These are phyloP conservation scores for Lates japonicus DNA, from an alignment of 2,797 vertebrate genomes.

Conservation along the genomic window DNA sequence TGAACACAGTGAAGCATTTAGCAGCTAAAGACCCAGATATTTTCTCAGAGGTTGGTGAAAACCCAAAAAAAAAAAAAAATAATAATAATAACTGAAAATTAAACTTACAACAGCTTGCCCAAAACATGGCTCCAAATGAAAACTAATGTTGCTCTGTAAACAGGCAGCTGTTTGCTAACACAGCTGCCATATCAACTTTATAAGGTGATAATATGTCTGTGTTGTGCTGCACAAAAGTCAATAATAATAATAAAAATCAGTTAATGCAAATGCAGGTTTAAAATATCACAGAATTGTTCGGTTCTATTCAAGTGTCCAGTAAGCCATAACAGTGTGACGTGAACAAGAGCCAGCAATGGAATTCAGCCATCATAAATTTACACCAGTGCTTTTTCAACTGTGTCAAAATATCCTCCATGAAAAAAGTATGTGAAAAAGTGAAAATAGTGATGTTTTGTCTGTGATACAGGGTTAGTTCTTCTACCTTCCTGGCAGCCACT, in stretches of 20 bases:
- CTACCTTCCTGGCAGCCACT: neutral
- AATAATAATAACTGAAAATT: no score
- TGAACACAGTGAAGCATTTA: no score
- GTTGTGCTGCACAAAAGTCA: no score
- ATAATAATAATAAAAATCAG: no score
- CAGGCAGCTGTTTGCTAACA: neutral
- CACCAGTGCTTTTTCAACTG: neutral
- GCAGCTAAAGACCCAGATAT: no score
- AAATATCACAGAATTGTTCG: neutral
- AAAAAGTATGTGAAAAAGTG: no score
- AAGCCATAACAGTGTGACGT: neutral
- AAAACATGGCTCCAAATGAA: no score
- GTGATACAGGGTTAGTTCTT: neutral
- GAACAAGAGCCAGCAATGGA: neutral
- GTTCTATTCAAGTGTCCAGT: neutral
- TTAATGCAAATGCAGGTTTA: neutral
- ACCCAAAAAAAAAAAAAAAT: no score
- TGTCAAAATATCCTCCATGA: neutral
- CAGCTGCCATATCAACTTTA: neutral
- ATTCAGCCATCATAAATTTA: neutral
- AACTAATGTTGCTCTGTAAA: neutral
- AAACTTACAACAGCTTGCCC: no score
- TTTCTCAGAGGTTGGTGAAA: no score
- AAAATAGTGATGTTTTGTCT: neutral
- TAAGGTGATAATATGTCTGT: no score